Percentiles rank a stretch among this genome's conserved stretches.
These are phyloP conservation scores for Pachypsylla venusta DNA, from an alignment of 1,140 invertebrate genomes.

Conservation along the genomic window DNA sequence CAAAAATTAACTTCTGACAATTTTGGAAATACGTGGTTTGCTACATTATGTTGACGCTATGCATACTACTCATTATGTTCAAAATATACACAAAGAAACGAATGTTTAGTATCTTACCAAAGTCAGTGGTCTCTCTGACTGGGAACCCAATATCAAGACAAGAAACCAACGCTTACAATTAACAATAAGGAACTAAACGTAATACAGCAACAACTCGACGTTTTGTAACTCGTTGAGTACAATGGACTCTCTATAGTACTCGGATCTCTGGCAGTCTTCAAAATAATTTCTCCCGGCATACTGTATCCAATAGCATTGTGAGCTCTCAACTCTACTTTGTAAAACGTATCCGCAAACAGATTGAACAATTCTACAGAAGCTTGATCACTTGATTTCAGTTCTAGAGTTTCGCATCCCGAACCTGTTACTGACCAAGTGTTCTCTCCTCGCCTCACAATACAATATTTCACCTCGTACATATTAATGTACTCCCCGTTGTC, in stretches of 20 bases:
- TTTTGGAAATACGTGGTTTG: too few species aligned
- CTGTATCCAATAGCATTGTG: constrained; percentile 72
- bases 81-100: too few species aligned
- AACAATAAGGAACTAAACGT: not conserved
- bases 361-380: constrained; percentile 47
- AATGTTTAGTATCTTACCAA: too few species aligned
- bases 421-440: constrained; percentile 41
- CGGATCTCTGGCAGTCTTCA: constrained; percentile 70
- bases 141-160: too few species aligned
- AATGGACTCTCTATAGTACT: not conserved
- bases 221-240: not conserved
- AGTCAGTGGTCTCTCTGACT: too few species aligned
- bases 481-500: constrained; percentile 82
- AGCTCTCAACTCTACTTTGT: constrained; percentile 65
- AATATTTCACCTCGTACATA: constrained; percentile 62
- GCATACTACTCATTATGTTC: too few species aligned
- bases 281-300: constrained; percentile 48
- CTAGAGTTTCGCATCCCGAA: constrained; percentile 38
- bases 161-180: not conserved
- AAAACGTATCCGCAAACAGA: constrained; percentile 56
- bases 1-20: too few species aligned
- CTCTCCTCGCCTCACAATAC: constrained; percentile 43
- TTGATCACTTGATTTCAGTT: constrained; percentile 39
- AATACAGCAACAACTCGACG: not conserved
- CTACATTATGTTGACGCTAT: too few species aligned